These are phyloP conservation scores for Coelopa frigida DNA, from an alignment of 1,140 invertebrate species.

Conservation along the genomic window DNA sequence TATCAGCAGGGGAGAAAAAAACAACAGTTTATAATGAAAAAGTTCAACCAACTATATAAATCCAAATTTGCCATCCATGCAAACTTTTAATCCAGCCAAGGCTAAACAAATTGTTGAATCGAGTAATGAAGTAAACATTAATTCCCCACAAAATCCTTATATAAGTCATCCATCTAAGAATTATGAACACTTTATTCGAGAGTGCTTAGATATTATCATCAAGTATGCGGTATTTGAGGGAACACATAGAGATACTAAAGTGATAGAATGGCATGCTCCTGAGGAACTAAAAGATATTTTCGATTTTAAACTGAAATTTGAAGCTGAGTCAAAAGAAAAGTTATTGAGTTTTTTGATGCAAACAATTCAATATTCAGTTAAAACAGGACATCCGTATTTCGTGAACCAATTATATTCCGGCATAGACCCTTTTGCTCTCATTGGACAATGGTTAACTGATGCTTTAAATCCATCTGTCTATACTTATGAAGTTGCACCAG, in stretches of 20 bases:
- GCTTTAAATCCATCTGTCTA: constrained; percentile 82
- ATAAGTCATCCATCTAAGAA: constrained; percentile 34
- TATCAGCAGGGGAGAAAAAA: too few relatives aligned
- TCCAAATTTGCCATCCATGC: constrained; percentile 12
- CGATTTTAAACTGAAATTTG: constrained; percentile 56
- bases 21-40: too few relatives aligned
- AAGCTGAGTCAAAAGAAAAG: constrained; percentile 57
- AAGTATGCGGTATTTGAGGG: constrained; percentile 68
- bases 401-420: constrained; percentile 80
- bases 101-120: neutral
- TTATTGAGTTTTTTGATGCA: constrained; percentile 57
- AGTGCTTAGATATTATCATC: constrained; percentile 62
- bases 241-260: constrained; percentile 58
- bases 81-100: neutral
- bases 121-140: neutral
- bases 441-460: constrained; percentile 79
- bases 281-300: constrained; percentile 56
- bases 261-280: constrained; percentile 69
- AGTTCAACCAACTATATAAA: too few relatives aligned
- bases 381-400: constrained; percentile 81
- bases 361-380: constrained; percentile 73
- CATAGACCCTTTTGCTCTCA: constrained; percentile 76
- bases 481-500: constrained; percentile 86
- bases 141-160: constrained; percentile 7
- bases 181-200: constrained; percentile 65